Evolutionary conservation across 2,797 vertebrate genomes (phyloP), one percentile per base, ranked within the genome.

Genomic region (Hirundo rustica): DNA sequence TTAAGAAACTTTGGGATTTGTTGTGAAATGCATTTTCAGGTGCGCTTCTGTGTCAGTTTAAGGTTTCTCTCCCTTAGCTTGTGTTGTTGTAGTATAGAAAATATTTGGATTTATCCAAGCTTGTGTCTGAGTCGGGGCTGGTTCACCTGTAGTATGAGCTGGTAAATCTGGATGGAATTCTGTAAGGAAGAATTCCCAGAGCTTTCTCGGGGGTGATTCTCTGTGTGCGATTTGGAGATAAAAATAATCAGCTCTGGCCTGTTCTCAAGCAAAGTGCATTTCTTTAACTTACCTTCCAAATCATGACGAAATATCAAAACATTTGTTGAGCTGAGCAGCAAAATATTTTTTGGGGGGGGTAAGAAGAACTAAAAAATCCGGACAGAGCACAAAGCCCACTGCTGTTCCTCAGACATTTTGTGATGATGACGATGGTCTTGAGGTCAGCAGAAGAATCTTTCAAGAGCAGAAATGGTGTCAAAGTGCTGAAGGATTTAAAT

Each of bases 231-330:
- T 55, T 78, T 36, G 29, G n/a, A 51, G 27, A 40, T 18, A 29
- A 66, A 57, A 45, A 14, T 20, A 9, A 1, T 36, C 47, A 7
- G 26, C 22, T 62, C 38, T 67, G 27, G 9, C 16, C 30, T 50
- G 5, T 70, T 62, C 40, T 15, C 0, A 0, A 42, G n/a, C 58
- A 42, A 34, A 67, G 30, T 19, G 15, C 57, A 6, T 71, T 77
- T 70, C 54, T 79, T 65, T 42, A 42, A 15, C 25, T 50, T 57
- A 3, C 30, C 27, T 93, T 48, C 42, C 34, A 42, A 11, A 26
- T 62, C 5, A 0, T 23, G 17, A 42, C 0, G 3, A 72, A 55
- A 65, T 50, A 57, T 0, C 44, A 32, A n/a, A 27, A 11, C 57
- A 64, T 23, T 71, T 78, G 21, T 42, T 29, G 27, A 55, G 18